Base-by-base conservation (phyloP, 2,113 vertebrate species). In the Eudyptes chrysolophus region DNA sequence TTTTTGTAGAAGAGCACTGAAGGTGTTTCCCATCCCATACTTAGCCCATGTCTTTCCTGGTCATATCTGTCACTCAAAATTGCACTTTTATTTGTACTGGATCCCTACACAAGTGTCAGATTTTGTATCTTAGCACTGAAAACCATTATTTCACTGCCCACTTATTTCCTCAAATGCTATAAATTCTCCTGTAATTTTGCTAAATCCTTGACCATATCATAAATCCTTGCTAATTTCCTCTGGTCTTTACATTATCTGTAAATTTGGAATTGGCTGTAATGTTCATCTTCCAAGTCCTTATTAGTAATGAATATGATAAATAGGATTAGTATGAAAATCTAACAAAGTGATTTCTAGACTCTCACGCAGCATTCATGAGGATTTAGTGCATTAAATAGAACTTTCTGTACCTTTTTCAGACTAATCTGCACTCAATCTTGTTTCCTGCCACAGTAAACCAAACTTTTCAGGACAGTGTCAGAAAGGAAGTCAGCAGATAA, bases 301-400 rank as follows among this genome's bases (percentile, higher is more conserved):
- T 86, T 94, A 61, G 22, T 38, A 94, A 93, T 74, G 55, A 93
- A 78, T 76, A 60, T 36, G 75, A 55, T 78, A 92, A 96, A 80
- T 57, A 66, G 9, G 13, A 15, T 64, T 88, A 82, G 25, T 75
- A 68, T 55, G 62, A 86, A 90, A 91, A 94, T 32, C 11, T 92
- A 60, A 82, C 10, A 71, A 75, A 66, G 3, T 32, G 38, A 82
- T 86, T 88, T 92, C 30, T 81, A 51, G 66, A 76, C 12, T 34
- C 26, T 91, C 24, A 16, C 3, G 5, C 10, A 88, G 40, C 25
- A 54, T 82, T 71, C 36, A 34, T 87, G 82, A 92, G 57, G 40
- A 77, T 94, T 58, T 64, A 70, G 13, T 93, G 70, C 54, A 72
- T 84, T 64, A 48, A 81, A 52, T 36, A 87, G 42, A 90, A 48